These are phyloP conservation scores for Aphrocallistes beatrix DNA, from an alignment of 37 sponge, comb jelly and placozoan genomes.

Conservation along the genomic window DNA sequence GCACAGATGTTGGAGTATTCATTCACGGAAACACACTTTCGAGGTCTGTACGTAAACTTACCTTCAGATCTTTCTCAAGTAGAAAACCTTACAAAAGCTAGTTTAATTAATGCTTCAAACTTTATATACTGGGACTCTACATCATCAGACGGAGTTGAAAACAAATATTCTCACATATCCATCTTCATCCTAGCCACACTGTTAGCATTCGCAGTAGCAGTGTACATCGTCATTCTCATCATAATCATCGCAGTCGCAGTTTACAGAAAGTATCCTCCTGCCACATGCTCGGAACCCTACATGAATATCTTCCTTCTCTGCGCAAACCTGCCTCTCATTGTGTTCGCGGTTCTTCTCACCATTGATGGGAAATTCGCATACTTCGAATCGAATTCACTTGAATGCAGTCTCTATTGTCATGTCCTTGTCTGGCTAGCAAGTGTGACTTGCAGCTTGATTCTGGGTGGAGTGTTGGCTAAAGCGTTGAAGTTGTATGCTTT, in stretches of 20 bases:
- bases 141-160: not conserved
- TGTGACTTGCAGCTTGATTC: not conserved
- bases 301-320: not conserved
- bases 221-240: not conserved
- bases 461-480: not conserved
- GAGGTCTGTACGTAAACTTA: not conserved
- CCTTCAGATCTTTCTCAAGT: not conserved
- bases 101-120: not conserved
- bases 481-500: not conserved
- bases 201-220: not conserved
- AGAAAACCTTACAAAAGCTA: not conserved
- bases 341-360: not conserved
- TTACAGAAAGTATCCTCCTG: not conserved
- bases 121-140: not conserved
- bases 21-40: not conserved
- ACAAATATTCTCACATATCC: not conserved
- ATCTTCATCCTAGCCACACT: not conserved
- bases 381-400: not conserved
- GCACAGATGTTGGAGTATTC: not conserved
- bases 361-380: not conserved
- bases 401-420: not conserved
- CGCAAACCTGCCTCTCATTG: not conserved
- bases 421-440: not conserved
- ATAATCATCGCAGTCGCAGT: not conserved
- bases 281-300: not conserved